Base-by-base conservation (phyloP, 2,113 vertebrate species). In the Ammospiza caudacuta region DNA sequence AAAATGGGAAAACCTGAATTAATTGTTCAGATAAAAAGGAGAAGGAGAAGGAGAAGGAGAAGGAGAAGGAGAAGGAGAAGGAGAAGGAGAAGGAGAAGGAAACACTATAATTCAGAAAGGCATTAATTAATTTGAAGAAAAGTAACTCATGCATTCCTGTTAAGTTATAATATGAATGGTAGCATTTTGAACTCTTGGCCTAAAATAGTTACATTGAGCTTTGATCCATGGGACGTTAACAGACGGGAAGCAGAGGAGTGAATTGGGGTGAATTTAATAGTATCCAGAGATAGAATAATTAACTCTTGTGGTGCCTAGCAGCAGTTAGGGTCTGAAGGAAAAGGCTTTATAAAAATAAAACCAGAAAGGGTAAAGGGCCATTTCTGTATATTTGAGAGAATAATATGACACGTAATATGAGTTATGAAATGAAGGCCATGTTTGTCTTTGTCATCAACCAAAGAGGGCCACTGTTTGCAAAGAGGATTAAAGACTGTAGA, bases 211-310 rank as follows among this genome's bases (percentile, higher is more conserved):
- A 80, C 70, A 93, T 44, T 83, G 72, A 86, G 85, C 92, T 96
- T 95, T 97, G 90, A 96, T 95, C 92, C 41, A 6, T 74, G 64
- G 58, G 83, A 94, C 5, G 0, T 61, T 88, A 90, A 78, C 68
- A 93, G 93, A 94, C 46, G 2, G 91, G 82, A 95, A 96, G 72
- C 90, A 95, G 90, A 93, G 90, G 76, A 96, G 90, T 52, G 57
- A 97, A 96, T 90, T 95, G 85, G 92, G 68, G 68, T 93, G 75
- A 93, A 94, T 94, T 86, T 94, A 97, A 95, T 90, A 49, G 76
- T 83, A 94, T 90, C 94, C 85, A 96, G 95, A 92, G 90, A 93
- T 81, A 92, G 76, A 89, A 93, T 88, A 92, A 93, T 94, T 95
- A 91, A 90, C 52, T 90, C 85, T 92, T 94, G 52, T 64, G 55